A percentile compares a stretch with the other conserved stretches of the same genome.
Evolutionary conservation across 2,888 invertebrate genomes (phyloP).

Genomic region (Aethes cnicana): DNA sequence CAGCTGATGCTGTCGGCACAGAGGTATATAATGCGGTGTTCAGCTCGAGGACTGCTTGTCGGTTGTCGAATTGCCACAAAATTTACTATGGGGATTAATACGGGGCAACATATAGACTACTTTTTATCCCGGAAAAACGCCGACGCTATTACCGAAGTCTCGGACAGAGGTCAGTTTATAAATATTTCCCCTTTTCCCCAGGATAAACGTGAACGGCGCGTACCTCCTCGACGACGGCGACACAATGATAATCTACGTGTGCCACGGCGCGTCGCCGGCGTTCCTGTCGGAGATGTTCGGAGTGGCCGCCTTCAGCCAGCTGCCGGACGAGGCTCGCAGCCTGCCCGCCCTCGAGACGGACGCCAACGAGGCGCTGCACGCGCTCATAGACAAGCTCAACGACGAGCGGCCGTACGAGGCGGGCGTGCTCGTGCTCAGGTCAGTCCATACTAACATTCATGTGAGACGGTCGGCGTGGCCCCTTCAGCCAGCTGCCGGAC

Average conservation of each 20-base stretch:
- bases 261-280: conserved; percentile 88
- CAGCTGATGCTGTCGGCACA: conserved; percentile 93
- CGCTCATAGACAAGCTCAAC: conserved; percentile 91
- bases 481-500: too few species aligned
- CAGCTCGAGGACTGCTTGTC: too few species aligned
- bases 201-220: conserved; percentile 90
- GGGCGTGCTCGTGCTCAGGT: conserved; percentile 92
- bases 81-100: too few species aligned
- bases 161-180: neutral
- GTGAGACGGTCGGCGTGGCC: too few species aligned
- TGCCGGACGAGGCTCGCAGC: conserved; percentile 89
- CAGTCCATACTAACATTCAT: conserved; percentile 39
- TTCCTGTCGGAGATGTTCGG: conserved; percentile 91
- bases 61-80: too few species aligned
- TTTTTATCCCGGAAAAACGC: too few species aligned
- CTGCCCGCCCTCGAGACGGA: conserved; percentile 90
- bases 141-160: too few species aligned
- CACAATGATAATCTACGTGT: conserved; percentile 91
- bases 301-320: conserved; percentile 86
- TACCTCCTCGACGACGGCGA: conserved; percentile 96
- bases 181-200: conserved; percentile 38
- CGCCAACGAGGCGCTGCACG: conserved; percentile 88
- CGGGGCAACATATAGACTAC: too few species aligned
- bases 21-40: too few species aligned
- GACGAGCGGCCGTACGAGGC: conserved; percentile 92